These are phyloP conservation scores for Tethya wilhelma DNA, from an alignment of 37 sponge, comb jelly and placozoan species.

Conservation along the genomic window DNA sequence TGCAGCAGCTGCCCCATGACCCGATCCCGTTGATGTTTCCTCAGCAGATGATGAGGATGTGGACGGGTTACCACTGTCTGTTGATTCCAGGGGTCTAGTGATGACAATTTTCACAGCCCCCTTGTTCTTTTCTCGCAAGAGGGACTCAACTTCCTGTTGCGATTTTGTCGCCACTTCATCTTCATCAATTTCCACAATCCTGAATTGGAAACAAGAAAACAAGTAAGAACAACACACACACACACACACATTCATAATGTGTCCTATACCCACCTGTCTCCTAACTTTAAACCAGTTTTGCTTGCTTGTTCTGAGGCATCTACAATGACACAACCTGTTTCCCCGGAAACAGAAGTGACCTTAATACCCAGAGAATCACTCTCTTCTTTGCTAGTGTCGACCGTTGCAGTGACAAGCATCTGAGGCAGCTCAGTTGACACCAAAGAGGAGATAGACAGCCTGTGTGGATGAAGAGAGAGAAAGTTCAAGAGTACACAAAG, in stretches of 20 bases:
- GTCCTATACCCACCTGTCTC: conserved; percentile 4
- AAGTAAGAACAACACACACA: neutral
- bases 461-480: neutral
- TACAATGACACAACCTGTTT: conserved; percentile 40
- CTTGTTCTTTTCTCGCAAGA: conserved; percentile 8
- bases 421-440: neutral
- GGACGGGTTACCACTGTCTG: neutral
- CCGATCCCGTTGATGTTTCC: neutral
- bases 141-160: conserved; percentile 7
- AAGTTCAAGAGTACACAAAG: neutral
- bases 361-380: conserved; percentile 14
- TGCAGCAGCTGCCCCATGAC: neutral
- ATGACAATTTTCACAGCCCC: conserved; percentile 36
- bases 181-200: conserved; percentile 51
- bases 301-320: neutral
- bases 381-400: too few relatives aligned
- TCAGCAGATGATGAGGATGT: neutral
- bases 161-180: conserved; percentile 24
- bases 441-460: neutral
- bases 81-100: neutral
- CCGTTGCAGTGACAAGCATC: conserved; percentile 18
- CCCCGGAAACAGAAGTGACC: conserved; percentile 8
- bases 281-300: neutral
- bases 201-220: neutral
- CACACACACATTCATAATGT: neutral